Evolutionary conservation across 2,888 invertebrate species (phyloP), one percentile per base, ranked within the genome.

Genomic region (Ophioninae sp.): DNA sequence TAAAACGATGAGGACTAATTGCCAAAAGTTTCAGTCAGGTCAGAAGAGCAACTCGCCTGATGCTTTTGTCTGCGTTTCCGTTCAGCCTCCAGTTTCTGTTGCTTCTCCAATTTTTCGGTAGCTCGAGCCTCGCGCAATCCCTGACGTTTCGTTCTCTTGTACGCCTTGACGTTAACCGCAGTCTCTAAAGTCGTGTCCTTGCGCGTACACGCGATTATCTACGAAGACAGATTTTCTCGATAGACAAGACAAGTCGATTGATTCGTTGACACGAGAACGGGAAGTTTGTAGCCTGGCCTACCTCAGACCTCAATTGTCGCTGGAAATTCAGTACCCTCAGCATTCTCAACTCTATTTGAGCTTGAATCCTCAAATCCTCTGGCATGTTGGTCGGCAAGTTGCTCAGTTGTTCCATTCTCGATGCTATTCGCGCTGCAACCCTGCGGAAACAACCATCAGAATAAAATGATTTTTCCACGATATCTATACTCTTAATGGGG

Each of bases 51-150:
- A 81, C 84, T 85, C 86, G 94, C 94, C 93, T 99, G 98, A 93
- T 99, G 99, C 91, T 99, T 99, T 93, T 99, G 99, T 13, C 99
- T 94, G 17, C 98, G 96, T 93, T 99, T 99, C 76, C 99, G 95
- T 93, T 99, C 99, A 6, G 99, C 98, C 93, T 99, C 99, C 77
- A 99, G 94, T 93, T 99, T 99, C 94, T 99, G 99, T 93, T 99
- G 99, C 91, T 99, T 99, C 93, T 99, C 99, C 59, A 99, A 94
- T 93, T 99, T 99, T 93, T 99, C 99, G 0, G 99, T 99, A 67
- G 99, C 98, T 83, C 99, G 95, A 5, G 99, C 99, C 93, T 99
- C 99, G 0, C 99, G 95, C 81, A 99, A 93, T 0, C 99, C 98
- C 93, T 99, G 99, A 0, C 99, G 95, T 93, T 99, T 99, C 10